Percentiles rank a stretch among this genome's conserved stretches.
phyloP scores from a whole-genome alignment of 1,140 invertebrate genomes.

The Nilaparvata lugens region DNA sequence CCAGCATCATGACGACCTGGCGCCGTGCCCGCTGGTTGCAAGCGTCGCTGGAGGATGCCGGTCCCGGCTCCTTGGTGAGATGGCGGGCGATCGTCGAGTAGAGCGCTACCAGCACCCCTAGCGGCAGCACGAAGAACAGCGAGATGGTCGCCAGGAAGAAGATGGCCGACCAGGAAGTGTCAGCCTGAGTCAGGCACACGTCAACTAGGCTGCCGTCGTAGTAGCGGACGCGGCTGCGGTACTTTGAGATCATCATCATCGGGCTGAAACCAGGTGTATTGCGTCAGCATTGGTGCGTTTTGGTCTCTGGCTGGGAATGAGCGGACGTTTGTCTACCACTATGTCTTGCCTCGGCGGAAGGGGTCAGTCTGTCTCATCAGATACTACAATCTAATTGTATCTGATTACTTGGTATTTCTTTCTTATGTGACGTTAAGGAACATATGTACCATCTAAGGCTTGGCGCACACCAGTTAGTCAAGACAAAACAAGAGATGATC shows the following conservation, averaged over 20 bases:
- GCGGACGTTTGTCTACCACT: too few species aligned
- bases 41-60: constrained; percentile 49
- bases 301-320: too few species aligned
- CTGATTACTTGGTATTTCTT: too few species aligned
- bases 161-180: constrained; percentile 52
- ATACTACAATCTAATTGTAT: too few species aligned
- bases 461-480: too few species aligned
- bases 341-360: too few species aligned
- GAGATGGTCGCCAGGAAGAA: constrained; percentile 65
- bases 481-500: too few species aligned
- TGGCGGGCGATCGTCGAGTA: constrained; percentile 69
- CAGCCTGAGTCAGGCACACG: constrained; percentile 53
- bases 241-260: constrained; percentile 51
- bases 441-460: too few species aligned
- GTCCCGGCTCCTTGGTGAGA: constrained; percentile 52
- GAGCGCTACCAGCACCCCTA: constrained; percentile 61
- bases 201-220: constrained; percentile 40
- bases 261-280: constrained; percentile 39
- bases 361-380: too few species aligned
- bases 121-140: constrained; percentile 66
- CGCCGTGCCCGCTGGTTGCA: constrained; percentile 42
- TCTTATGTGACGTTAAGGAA: too few species aligned
- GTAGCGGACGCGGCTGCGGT: constrained; percentile 40
- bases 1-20: constrained; percentile 72
- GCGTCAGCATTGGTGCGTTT: neutral